Percentiles rank a stretch among this genome's conserved stretches.
Evolutionary conservation across 2,113 vertebrate species (phyloP).

Genomic region (Aldabrachelys gigantea): DNA sequence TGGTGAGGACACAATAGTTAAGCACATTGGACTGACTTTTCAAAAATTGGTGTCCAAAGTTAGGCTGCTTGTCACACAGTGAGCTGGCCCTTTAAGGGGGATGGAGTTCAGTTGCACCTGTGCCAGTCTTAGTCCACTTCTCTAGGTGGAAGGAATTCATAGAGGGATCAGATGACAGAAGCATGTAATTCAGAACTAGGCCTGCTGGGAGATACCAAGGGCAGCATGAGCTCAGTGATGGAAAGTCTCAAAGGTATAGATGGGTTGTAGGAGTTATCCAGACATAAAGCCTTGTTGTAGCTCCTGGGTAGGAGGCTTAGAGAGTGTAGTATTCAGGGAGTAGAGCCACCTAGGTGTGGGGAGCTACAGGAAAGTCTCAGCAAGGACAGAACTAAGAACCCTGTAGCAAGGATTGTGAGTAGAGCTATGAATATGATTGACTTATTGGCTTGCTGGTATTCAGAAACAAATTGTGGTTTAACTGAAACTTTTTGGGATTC

Average conservation of each 20-base stretch:
- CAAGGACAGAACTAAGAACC: not conserved
- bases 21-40: not conserved
- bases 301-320: not conserved
- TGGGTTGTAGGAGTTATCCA: no score
- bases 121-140: not conserved
- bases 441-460: no score
- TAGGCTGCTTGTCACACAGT: not conserved
- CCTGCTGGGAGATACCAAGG: not conserved
- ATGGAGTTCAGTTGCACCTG: accelerated
- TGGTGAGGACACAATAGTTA: not conserved
- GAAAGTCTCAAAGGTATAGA: not conserved
- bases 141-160: not conserved
- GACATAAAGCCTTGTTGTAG: not conserved
- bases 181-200: not conserved
- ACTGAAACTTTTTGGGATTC: no score
- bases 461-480: no score
- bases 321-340: not conserved
- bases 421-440: no score
- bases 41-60: not conserved
- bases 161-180: not conserved
- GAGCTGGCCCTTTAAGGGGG: not conserved
- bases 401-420: not conserved
- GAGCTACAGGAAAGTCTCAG: not conserved
- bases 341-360: not conserved
- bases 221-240: not conserved